Base-by-base conservation (phyloP, 2,113 vertebrate species). In the Corythoichthys intestinalis region DNA sequence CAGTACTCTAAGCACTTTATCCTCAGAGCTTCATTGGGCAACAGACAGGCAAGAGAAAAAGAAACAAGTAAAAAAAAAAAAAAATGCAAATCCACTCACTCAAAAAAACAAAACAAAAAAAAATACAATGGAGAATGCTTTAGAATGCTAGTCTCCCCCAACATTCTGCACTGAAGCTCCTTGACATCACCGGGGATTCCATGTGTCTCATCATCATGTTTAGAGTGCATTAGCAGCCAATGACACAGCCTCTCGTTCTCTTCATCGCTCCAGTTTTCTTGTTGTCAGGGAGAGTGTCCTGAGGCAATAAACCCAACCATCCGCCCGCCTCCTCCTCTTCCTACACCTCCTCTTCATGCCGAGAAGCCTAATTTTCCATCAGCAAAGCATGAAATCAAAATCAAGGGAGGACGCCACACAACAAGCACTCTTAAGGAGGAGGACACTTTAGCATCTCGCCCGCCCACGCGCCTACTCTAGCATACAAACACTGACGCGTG, bases 351-450 rank as follows among this genome's bases (percentile, higher is more conserved):
- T 91, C 90, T 92, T 94, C 93, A 94, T 93, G 94, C 92, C 92
- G 78, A 88, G 92, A 95, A 93, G 94, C 90, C 94, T 95, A 93
- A 95, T 96, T 98, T 98, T 94, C 94, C 91, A 95, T 96, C 93
- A 92, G 93, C 89, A 97, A 96, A 96, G 95, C 94, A 94, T 95
- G 94, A 98, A 98, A 96, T 98, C 94, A 94, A 98, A 98, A 96
- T 98, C 94, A 94, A 91, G 90, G 89, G 92, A 94, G 92, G 96
- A 94, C 92, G 91, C 91, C 88, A 91, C 91, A 93, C 93, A 95
- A 95, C 93, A 94, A 93, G 92, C 86, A 83, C 65, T n/a, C 92
- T 93, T 71, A 80, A 83, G 93, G 89, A 92, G 93, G 91, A 89
- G 92, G 85, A 87, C 91, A 91, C 90, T 92, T 94, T 92, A 90